Base-by-base conservation (phyloP, 2,113 vertebrate genomes). In the Lamprotornis superbus region DNA sequence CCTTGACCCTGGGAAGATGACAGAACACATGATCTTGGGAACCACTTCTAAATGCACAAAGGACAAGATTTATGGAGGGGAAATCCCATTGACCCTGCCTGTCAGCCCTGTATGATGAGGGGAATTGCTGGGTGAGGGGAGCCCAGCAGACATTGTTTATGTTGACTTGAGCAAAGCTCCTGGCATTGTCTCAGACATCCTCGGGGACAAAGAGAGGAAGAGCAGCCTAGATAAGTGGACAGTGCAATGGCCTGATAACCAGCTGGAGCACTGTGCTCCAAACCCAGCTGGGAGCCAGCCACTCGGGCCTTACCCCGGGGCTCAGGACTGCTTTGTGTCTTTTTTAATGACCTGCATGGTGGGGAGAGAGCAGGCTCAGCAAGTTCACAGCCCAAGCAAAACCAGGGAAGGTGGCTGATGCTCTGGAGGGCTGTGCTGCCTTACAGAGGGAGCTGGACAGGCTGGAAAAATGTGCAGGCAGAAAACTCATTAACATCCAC, bases 211-310 rank as follows among this genome's bases (percentile, higher is more conserved):
- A 57, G 4, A 50, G 60, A 76, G 68, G 44, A 87, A 79, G 42
- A 83, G 42, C 27, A 83, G 50, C 52, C 39, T 24, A 78, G 74
- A 42, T 40, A 68, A 50, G 20, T 2, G 7, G 53, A 39, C 44
- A 71, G 28, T 2, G 24, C 24, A 75, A 21, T 18, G 40, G 46
- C 60, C 69, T 55, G 60, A 50, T 10, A 68, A 35, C 14, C 40
- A 60, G n/a, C 8, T 0, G 1, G 71, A 71, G 13, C 2, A 2
- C 42, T 47, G n/a, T 2, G 4, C 59, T 77, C 25, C 7, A 59
- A 84, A 44, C 15, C 55, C 79, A 85, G 33, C 56, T 53, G 33
- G 40, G 53, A 14, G 8, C 20, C 65, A 33, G 69, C 44, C 63
- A 55, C 63, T 8, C 20, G 37, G 16, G 27, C 21, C 42, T 39